Percentiles rank a stretch among this genome's conserved stretches.
These are phyloP conservation scores for Trachymyrmex septentrionalis DNA, from an alignment of 1,140 invertebrate genomes.

Conservation along the genomic window DNA sequence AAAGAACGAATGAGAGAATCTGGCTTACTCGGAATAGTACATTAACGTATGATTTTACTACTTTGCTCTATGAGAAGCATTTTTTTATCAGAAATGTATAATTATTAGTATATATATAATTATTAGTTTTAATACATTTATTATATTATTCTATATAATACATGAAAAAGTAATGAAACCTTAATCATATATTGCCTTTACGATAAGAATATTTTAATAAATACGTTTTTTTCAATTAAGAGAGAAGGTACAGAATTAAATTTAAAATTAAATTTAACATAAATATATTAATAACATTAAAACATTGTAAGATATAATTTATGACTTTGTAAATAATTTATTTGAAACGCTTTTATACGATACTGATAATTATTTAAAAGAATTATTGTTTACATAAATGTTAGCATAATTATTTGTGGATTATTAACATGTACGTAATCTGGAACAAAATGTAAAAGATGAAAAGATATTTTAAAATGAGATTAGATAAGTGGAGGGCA, in stretches of 20 bases:
- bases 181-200: neutral
- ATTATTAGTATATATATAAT: neutral
- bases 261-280: neutral
- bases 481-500: slow-evolving; percentile 68
- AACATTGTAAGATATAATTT: neutral
- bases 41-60: neutral
- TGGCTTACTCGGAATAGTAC: slow-evolving; percentile 3
- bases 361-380: neutral
- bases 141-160: neutral
- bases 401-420: slow-evolving; percentile 76
- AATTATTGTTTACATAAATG: slow-evolving; percentile 28
- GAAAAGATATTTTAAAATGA: slow-evolving; percentile 13
- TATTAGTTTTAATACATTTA: neutral
- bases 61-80: neutral
- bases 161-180: neutral
- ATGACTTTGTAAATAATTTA: slow-evolving; percentile 6
- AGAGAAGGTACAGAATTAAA: no score
- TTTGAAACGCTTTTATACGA: neutral
- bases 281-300: neutral
- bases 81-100: neutral
- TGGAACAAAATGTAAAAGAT: slow-evolving; percentile 28
- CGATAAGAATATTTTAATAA: slow-evolving; percentile 13
- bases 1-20: slow-evolving; percentile 18
- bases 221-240: neutral
- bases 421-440: slow-evolving; percentile 71